A percentile compares a stretch with the other conserved stretches of the same genome.
Evolutionary conservation across 2,113 vertebrate species (phyloP).

Genomic region (Phocoena phocoena): DNA sequence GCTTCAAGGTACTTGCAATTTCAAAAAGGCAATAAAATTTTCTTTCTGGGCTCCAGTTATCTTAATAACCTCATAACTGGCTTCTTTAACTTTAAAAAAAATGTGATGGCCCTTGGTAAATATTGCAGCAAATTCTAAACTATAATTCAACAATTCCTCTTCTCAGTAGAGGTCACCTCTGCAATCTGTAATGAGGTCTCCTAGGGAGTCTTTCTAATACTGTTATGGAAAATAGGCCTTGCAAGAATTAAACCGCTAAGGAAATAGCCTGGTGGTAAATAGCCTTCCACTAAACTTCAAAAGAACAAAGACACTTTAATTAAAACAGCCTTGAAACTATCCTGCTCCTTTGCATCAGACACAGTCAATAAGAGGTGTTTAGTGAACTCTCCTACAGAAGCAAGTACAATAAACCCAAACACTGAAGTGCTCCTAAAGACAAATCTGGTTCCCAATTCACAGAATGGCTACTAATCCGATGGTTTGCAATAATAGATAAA

Average conservation of each 20-base stretch:
- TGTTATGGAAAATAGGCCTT: slow-evolving; percentile 44
- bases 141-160: neutral
- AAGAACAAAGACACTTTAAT: neutral
- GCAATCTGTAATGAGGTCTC: neutral
- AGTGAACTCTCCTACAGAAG: neutral
- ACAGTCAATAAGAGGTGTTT: neutral
- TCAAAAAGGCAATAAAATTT: neutral
- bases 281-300: neutral
- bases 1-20: neutral
- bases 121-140: neutral
- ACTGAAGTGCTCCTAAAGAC: neutral
- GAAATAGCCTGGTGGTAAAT: neutral
- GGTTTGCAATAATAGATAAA: neutral
- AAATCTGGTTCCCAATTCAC: neutral
- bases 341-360: neutral
- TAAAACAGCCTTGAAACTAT: neutral
- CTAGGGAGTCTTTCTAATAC: neutral
- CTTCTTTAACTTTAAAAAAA: neutral
- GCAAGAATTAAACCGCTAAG: neutral
- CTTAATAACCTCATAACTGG: neutral
- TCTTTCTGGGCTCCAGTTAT: neutral
- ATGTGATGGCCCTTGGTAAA: neutral
- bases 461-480: neutral
- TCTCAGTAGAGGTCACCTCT: neutral
- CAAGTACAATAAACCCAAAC: no score